A percentile compares a stretch with the other conserved stretches of the same genome.
Conservation (phyloP, 2,888 invertebrate species). For the Actias luna region DNA sequence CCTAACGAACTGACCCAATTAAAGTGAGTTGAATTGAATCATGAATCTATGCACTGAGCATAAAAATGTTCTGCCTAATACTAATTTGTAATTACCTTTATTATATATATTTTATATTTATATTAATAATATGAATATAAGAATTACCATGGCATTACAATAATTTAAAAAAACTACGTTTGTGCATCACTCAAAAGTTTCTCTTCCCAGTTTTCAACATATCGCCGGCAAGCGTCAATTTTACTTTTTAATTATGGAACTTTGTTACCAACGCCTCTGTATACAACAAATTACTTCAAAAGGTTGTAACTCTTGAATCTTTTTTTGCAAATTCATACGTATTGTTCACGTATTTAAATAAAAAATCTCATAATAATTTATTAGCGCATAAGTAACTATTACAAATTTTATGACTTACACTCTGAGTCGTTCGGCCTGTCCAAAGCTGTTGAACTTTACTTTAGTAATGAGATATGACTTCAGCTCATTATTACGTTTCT, state of each 20-base stretch:
- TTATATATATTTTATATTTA: background rate
- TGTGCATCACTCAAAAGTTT: constrained; percentile 45
- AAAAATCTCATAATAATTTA: constrained; percentile 14
- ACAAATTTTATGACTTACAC: constrained; percentile 2
- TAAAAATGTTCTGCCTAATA: background rate
- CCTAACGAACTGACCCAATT: too few species aligned
- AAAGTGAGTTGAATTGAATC: too few species aligned
- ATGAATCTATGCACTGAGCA: too few species aligned
- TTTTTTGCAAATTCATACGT: constrained; percentile 11
- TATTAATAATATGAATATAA: background rate
- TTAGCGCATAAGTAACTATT: constrained; percentile 10
- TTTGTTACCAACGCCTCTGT: constrained; percentile 25
- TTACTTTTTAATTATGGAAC: constrained; percentile 34
- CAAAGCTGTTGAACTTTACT: constrained; percentile 65
- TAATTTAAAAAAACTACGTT: constrained; percentile 33
- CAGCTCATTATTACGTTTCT: constrained; percentile 70
- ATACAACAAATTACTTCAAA: constrained; percentile 12
- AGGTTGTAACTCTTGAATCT: constrained; percentile 12
- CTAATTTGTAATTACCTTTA: background rate
- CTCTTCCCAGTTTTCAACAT: constrained; percentile 61
- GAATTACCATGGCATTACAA: constrained; percentile 18
- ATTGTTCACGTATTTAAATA: constrained; percentile 11
- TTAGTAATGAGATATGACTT: constrained; percentile 77
- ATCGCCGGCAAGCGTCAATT: constrained; percentile 56
- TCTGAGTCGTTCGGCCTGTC: constrained; percentile 42